Base-by-base conservation (phyloP, 2,113 vertebrate species). In the Heptranchias perlo region DNA sequence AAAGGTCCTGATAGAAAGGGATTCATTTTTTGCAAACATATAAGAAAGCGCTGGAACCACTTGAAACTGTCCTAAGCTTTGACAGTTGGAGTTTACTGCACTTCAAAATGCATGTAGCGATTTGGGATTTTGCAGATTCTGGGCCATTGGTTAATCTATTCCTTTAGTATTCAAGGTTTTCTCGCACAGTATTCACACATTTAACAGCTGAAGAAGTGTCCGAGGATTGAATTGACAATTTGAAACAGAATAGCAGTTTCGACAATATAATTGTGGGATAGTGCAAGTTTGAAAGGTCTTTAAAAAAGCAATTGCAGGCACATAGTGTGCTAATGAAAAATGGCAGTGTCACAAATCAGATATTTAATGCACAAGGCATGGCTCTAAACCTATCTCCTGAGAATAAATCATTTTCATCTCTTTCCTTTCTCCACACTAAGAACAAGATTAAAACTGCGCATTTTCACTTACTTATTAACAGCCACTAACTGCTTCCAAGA, bases 151-250 rank as follows among this genome's bases (percentile, higher is more conserved):
- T 6, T 6, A 5, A 61, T 61, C 54, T 35, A 62, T 92, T 92
- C 89, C 16, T 6, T 35, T 61, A 39, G 54, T 61, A 61, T 18
- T 92, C 54, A n/a, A n/a, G 14, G 54, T 61, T 92, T 61, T 61
- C 54, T 92, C 89, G 14, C 54, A 61, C 35, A 92, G 54, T 31
- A 62, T 61, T 62, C 14, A 2, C 35, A n/a, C 11, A 10, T 61
- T n/a, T 92, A 92, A 61, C 5, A 11, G 84, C 47, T 54, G 49
- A 18, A 39, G n/a, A 44, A 82, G 76, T 44, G 39, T 16, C n/a
- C 44, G n/a, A 92, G 35, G 35, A n/a, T 92, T n/a, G 39, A 92
- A 92, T n/a, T 92, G 54, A 92, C 54, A 92, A 61, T 39, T 92
- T n/a, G 89, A 61, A 92, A 92, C 13, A 61, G 54, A 62, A 61